Percentiles rank a stretch among this genome's conserved stretches.
Conservation (phyloP, 2,888 invertebrate species). For the Plagodis dolabraria region DNA sequence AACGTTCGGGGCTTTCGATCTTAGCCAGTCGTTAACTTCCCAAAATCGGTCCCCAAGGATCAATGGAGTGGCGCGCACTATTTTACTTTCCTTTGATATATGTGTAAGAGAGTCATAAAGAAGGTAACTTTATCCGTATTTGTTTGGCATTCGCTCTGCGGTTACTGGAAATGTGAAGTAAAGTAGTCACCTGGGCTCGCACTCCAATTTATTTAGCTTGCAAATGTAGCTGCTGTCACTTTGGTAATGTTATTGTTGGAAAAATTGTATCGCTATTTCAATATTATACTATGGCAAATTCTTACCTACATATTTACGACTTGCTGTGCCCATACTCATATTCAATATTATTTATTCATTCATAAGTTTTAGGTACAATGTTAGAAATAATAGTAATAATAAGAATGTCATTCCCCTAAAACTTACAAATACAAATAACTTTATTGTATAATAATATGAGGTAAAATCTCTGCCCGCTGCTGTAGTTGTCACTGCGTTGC, state of each 20-base stretch:
- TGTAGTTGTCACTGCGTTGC: too few species aligned
- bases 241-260: background rate
- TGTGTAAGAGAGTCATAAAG: conserved; percentile 18
- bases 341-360: too few species aligned
- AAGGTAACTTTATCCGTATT: conserved; percentile 13
- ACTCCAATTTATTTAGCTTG: background rate
- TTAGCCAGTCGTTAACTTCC: background rate
- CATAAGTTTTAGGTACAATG: too few species aligned
- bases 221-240: background rate
- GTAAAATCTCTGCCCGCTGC: too few species aligned
- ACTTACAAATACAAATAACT: too few species aligned
- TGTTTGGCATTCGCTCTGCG: conserved; percentile 2
- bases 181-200: conserved; percentile 11
- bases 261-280: background rate
- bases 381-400: too few species aligned
- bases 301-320: too few species aligned
- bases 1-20: too few species aligned
- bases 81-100: conserved; percentile 6
- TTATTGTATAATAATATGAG: too few species aligned
- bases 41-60: background rate
- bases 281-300: background rate
- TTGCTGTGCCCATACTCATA: too few species aligned
- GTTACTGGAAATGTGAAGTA: conserved; percentile 2
- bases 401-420: too few species aligned
- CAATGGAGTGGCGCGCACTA: background rate